phyloP scores from a whole-genome alignment of 2,113 vertebrate genomes.

The Dromaius novaehollandiae region DNA sequence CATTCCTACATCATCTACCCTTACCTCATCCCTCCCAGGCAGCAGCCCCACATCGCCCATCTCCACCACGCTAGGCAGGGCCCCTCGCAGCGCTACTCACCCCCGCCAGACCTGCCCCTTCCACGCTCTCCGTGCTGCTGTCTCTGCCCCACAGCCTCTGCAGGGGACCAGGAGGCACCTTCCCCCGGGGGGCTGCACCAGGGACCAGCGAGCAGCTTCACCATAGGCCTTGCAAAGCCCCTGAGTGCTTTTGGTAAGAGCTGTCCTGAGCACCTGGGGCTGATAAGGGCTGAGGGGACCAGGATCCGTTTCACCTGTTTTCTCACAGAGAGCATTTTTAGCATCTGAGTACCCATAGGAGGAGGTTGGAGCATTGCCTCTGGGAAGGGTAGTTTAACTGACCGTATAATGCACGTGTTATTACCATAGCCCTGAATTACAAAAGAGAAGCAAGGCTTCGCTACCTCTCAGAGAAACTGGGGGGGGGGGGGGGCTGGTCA shows the following conservation, averaged over 20 bases:
- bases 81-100: rapidly evolving
- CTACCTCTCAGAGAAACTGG: neutral
- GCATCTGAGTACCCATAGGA: neutral
- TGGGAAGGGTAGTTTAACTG: neutral
- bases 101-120: rapidly evolving
- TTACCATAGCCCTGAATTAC: neutral
- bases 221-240: rapidly evolving
- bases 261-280: neutral
- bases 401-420: rapidly evolving
- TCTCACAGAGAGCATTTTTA: neutral
- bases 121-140: rapidly evolving
- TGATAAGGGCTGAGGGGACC: neutral
- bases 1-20: rapidly evolving
- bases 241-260: neutral
- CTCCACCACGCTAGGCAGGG: neutral
- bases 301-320: neutral
- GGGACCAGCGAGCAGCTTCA: neutral
- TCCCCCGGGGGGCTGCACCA: neutral
- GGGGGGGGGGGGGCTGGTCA: neutral
- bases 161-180: rapidly evolving
- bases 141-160: rapidly evolving
- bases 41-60: no score
- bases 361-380: neutral
- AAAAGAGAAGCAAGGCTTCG: neutral
- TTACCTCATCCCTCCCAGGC: neutral